A percentile compares a stretch with the other conserved stretches of the same genome.
phyloP scores from a whole-genome alignment of 2,113 vertebrate genomes.

The Desmodus rotundus region DNA sequence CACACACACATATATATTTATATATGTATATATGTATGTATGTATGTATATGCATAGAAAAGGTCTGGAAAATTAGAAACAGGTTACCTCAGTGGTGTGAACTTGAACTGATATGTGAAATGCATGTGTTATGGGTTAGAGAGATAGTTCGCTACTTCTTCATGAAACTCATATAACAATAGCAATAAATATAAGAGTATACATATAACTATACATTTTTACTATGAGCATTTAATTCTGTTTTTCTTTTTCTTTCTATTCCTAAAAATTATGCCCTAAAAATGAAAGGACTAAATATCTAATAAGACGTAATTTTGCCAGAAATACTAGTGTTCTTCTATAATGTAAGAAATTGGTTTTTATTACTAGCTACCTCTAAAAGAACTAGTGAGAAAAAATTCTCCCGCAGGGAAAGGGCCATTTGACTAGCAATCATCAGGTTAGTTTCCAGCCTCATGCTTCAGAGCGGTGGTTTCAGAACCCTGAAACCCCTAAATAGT shows the following conservation, averaged over 20 bases:
- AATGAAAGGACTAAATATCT: background rate
- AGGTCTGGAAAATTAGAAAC: background rate
- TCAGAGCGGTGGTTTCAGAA: background rate
- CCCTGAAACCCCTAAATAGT: too few species aligned
- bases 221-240: background rate
- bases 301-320: background rate
- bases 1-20: too few species aligned
- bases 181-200: background rate
- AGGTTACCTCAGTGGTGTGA: background rate
- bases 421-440: background rate
- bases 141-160: background rate
- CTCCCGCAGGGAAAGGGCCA: background rate
- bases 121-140: background rate
- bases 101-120: background rate
- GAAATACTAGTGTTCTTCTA: background rate
- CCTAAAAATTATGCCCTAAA: background rate
- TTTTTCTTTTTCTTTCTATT: background rate
- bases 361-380: background rate
- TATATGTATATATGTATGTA: background rate
- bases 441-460: background rate
- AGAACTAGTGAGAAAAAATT: background rate
- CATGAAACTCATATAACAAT: background rate
- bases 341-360: background rate
- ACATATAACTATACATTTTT: background rate
- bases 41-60: background rate